Conservation (phyloP, 2,113 vertebrate genomes). For the Xenopus borealis region DNA sequence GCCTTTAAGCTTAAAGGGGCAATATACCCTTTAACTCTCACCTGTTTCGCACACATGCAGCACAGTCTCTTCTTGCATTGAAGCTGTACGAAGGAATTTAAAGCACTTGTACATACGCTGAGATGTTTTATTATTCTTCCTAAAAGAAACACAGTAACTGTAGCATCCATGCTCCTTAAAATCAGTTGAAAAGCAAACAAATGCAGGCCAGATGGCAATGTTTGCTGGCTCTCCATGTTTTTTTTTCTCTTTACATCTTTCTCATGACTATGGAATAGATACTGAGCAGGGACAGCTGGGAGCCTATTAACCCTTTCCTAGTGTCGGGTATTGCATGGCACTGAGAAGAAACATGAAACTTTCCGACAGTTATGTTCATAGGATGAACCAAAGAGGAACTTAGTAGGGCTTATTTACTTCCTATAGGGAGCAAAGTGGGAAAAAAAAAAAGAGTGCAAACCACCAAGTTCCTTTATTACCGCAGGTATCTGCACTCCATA, state of each 20-base stretch:
- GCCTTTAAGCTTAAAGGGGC: too few species aligned
- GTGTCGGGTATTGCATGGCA: not conserved
- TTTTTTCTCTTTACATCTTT: not conserved
- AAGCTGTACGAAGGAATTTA: not conserved
- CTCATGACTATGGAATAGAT: not conserved
- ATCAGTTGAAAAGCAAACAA: conserved; percentile 12
- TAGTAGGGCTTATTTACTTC: too few species aligned
- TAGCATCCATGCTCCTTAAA: not conserved
- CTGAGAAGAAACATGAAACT: too few species aligned
- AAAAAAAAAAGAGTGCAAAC: too few species aligned
- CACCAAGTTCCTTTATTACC: too few species aligned
- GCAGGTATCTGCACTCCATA: too few species aligned
- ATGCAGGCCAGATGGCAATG: conserved; percentile 16
- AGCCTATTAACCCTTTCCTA: not conserved
- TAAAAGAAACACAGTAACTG: not conserved
- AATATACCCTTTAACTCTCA: too few species aligned
- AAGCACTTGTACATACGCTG: not conserved
- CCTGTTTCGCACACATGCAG: too few species aligned
- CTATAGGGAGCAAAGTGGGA: too few species aligned
- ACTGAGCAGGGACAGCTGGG: conserved; percentile 17
- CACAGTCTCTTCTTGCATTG: too few species aligned
- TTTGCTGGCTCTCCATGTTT: not conserved
- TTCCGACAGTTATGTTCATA: too few species aligned
- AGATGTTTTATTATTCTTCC: not conserved
- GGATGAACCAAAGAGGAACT: too few species aligned